Conservation (phyloP, 2,888 invertebrate species). For the Coelopa pilipes region DNA sequence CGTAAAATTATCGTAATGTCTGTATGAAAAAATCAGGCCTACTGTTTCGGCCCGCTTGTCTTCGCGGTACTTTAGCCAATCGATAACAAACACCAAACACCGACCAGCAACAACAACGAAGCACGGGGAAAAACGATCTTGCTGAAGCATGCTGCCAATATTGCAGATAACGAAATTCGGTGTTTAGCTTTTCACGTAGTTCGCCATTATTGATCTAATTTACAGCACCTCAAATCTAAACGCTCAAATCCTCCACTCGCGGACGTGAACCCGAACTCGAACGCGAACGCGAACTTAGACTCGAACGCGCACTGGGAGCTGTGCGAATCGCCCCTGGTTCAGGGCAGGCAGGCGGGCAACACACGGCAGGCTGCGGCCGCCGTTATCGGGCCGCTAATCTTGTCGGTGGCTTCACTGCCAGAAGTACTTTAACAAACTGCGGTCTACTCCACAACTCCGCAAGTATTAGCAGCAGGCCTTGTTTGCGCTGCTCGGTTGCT, state of each 20-base stretch:
- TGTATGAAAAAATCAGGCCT: too few relatives aligned
- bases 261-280: too few relatives aligned
- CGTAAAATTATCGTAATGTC: too few relatives aligned
- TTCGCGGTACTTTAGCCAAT: too few relatives aligned
- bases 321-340: slow-evolving; percentile 26
- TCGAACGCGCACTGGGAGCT: background rate
- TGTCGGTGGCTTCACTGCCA: slow-evolving; percentile 29
- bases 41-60: too few relatives aligned
- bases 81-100: background rate
- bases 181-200: slow-evolving; percentile 21
- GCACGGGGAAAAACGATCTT: background rate
- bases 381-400: slow-evolving; percentile 27
- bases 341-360: slow-evolving; percentile 14
- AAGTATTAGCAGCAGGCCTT: slow-evolving; percentile 1
- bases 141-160: slow-evolving; percentile 4
- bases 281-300: too few relatives aligned
- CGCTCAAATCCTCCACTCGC: background rate
- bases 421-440: slow-evolving; percentile 11
- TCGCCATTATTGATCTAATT: slow-evolving; percentile 35
- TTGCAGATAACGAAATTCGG: slow-evolving; percentile 35
- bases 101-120: background rate
- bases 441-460: background rate
- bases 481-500: background rate
- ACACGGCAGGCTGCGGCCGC: slow-evolving; percentile 18
- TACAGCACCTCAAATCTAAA: slow-evolving; percentile 26